Evolutionary conservation across 2,888 invertebrate species (phyloP), one percentile per base, ranked within the genome.

Genomic region (Euphydryas editha): DNA sequence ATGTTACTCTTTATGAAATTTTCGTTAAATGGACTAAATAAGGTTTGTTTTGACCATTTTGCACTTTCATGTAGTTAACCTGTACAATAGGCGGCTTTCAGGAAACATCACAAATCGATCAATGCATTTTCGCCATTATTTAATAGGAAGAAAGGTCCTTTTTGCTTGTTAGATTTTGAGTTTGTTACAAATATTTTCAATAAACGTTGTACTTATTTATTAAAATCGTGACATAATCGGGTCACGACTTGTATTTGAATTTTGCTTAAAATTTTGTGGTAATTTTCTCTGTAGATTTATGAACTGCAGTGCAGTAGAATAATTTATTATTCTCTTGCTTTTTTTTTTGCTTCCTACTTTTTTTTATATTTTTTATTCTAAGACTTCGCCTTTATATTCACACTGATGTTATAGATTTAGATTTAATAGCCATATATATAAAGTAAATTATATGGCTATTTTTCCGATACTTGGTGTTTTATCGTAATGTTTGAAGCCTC

Each of bases 191-290:
- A 24, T 49, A 18, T 36, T 62, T 37, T 15, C 20, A 24, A 36
- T 51, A 67, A 36, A 36, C 37, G n/a, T 55, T 24, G 20, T 47
- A 36, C n/a, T n/a, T 59, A 56, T 57, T 59, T 57, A 56, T 64
- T 60, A 64, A 57, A 64, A 57, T 51, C 51, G 56, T 64, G 67
- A 57, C 60, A 67, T 37, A 60, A 44, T 36, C 56, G 51, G 57
- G 67, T 60, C 63, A 57, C 30, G 21, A 36, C 54, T 18, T 47
- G 24, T 24, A 51, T 51, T 54, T 54, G 36, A 17, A 30, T 54
- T 51, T 17, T 15, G 11, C 54, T 17, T 17, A 30, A 30, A 30
- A 10, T 54, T 36, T 54, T 54, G 11, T 30, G 5, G 21, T 17
- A 10, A 10, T 36, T 36, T 17, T 17, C 7, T 24, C 6, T 10